These are phyloP conservation scores for Aporophyla nigra DNA, from an alignment of 2,888 invertebrate genomes.

Conservation along the genomic window DNA sequence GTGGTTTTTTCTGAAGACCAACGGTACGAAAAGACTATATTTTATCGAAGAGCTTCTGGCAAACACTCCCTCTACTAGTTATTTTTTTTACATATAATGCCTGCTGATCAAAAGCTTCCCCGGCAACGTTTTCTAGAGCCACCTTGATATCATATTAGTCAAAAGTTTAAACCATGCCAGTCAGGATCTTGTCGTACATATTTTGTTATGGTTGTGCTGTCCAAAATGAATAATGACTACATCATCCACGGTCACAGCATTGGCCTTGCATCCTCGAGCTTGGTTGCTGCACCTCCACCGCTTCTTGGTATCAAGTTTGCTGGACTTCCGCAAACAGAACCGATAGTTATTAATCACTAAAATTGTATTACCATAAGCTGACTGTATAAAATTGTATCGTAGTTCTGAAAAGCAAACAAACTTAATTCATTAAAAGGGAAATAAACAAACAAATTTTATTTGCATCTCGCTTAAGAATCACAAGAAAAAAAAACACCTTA, in stretches of 20 bases:
- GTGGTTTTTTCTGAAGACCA: no score
- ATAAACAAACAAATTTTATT: no score
- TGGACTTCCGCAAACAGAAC: not conserved
- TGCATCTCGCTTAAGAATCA: no score
- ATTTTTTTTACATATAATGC: no score
- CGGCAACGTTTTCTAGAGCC: no score
- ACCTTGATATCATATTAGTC: not conserved
- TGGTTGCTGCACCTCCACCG: slow-evolving; percentile 38
- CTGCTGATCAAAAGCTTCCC: no score
- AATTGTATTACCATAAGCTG: slow-evolving; percentile 24
- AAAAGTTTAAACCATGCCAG: not conserved
- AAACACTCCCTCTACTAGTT: no score
- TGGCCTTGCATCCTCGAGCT: slow-evolving; percentile 24
- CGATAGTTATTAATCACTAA: slow-evolving; percentile 32
- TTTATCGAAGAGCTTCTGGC: no score
- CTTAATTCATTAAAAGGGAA: no score
- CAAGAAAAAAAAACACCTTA: no score
- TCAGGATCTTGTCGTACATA: no score
- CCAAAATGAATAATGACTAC: not conserved
- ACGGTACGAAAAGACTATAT: no score
- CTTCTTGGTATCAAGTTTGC: not conserved
- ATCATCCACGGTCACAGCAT: slow-evolving; percentile 8
- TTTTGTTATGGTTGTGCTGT: slow-evolving; percentile 11
- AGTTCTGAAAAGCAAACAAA: not conserved
- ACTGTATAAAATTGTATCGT: not conserved